These are phyloP conservation scores for Masnerella sp. DNA, from an alignment of 2,888 invertebrate species.

Conservation along the genomic window DNA sequence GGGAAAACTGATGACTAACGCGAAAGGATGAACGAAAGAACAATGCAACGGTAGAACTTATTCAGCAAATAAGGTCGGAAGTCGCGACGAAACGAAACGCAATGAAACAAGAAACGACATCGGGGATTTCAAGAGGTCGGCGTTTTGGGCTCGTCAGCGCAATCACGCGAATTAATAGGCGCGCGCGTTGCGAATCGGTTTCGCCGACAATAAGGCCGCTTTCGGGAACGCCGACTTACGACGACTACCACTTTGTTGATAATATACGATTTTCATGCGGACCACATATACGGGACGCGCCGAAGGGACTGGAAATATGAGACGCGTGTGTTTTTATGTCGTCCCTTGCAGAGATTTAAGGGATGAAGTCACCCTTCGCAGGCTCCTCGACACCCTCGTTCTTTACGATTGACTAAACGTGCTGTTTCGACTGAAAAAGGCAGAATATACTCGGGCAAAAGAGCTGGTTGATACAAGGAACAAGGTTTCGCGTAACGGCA, in stretches of 20 bases:
- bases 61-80: conserved; percentile 25
- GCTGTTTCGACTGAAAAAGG: conserved; percentile 47
- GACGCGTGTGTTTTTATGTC: conserved; percentile 49
- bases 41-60: conserved; percentile 13
- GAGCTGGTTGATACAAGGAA: conserved; percentile 30
- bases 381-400: conserved; percentile 49
- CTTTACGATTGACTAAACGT: conserved; percentile 54
- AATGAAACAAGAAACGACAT: conserved; percentile 24
- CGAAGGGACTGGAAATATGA: conserved; percentile 40
- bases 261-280: conserved; percentile 39
- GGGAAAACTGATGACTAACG: conserved; percentile 27
- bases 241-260: conserved; percentile 34
- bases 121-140: conserved; percentile 65
- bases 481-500: not conserved
- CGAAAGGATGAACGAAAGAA: conserved; percentile 27
- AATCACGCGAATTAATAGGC: conserved; percentile 75
- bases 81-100: conserved; percentile 16
- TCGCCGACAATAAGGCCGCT: conserved; percentile 24
- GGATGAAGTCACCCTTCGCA: conserved; percentile 44
- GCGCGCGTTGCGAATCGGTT: conserved; percentile 41
- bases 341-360: conserved; percentile 45
- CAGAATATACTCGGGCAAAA: conserved; percentile 28
- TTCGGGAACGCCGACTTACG: not conserved
- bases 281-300: conserved; percentile 22
- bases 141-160: conserved; percentile 74